phyloP scores from a whole-genome alignment of 2,888 invertebrate genomes.

The Anthoptus insignis region DNA sequence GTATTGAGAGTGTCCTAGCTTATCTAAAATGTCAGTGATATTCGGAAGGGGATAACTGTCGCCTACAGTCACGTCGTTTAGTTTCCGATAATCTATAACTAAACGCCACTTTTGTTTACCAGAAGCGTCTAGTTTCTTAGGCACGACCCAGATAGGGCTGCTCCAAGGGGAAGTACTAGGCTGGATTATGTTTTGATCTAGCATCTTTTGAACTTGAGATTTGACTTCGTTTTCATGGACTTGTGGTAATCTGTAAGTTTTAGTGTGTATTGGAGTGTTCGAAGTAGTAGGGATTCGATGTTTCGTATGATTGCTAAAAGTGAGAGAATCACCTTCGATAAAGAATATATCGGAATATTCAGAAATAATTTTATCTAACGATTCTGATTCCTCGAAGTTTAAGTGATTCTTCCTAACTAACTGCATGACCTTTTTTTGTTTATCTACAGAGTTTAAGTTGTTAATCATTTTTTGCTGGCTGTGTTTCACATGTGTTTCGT shows the following conservation, averaged over 20 bases:
- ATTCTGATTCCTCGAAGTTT: no score
- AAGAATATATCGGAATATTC: no score
- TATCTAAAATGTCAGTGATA: slow-evolving; percentile 46
- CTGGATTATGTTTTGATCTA: slow-evolving; percentile 50
- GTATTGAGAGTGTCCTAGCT: slow-evolving; percentile 46
- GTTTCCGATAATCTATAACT: no score
- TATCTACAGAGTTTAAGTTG: not conserved
- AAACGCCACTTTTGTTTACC: slow-evolving; percentile 51
- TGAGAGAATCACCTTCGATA: slow-evolving; percentile 45
- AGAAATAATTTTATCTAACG: no score
- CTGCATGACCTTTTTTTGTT: no score
- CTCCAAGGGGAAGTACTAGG: slow-evolving; percentile 47
- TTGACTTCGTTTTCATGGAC: slow-evolving; percentile 53
- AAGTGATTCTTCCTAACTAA: no score
- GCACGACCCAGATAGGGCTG: slow-evolving; percentile 39
- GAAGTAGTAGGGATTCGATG: slow-evolving; percentile 45
- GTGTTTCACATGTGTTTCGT: not conserved
- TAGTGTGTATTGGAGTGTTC: slow-evolving; percentile 52
- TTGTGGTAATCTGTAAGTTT: slow-evolving; percentile 55
- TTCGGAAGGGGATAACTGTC: slow-evolving; percentile 46
- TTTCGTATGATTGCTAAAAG: slow-evolving; percentile 50
- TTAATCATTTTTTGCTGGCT: slow-evolving; percentile 3
- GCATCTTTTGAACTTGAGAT: slow-evolving; percentile 48
- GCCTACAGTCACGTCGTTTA: slow-evolving; percentile 44
- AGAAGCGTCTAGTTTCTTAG: slow-evolving; percentile 37